These are phyloP conservation scores for Chroicocephalus ridibundus DNA, from an alignment of 2,113 vertebrate genomes.

Conservation along the genomic window DNA sequence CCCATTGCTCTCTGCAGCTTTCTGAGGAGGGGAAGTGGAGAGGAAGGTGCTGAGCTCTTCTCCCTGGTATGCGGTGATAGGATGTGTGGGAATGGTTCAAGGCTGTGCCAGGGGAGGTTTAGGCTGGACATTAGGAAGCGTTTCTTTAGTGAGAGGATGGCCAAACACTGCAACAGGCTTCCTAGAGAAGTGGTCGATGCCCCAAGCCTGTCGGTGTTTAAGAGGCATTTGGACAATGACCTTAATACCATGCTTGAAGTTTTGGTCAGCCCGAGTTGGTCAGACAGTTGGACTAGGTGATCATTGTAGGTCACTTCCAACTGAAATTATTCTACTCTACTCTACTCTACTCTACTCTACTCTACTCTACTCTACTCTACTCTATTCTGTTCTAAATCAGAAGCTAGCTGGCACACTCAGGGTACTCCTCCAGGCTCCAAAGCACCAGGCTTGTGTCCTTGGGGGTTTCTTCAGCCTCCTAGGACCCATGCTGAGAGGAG, in stretches of 20 bases:
- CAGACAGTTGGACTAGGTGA: not conserved
- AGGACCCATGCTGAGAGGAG: not conserved
- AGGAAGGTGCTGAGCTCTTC: not conserved
- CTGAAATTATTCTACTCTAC: not conserved
- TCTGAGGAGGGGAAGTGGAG: not conserved
- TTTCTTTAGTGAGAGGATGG: not conserved
- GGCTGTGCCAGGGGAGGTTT: not conserved
- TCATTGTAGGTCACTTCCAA: not conserved
- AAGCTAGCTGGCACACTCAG: not conserved
- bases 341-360: not conserved
- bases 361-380: not conserved
- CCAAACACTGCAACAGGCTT: not conserved
- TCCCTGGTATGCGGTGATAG: not conserved
- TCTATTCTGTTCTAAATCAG: rapidly evolving
- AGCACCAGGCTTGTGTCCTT: not conserved
- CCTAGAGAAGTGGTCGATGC: not conserved
- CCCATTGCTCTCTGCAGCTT: not conserved
- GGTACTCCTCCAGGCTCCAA: not conserved
- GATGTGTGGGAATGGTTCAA: not conserved
- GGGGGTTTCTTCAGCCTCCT: not conserved
- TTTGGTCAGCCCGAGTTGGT: not conserved
- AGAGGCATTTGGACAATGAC: not conserved
- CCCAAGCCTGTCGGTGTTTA: not conserved
- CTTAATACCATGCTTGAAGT: not conserved
- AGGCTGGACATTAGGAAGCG: not conserved